A percentile compares a stretch with the other conserved stretches of the same genome.
Conservation (phyloP, 2,113 vertebrate genomes). For the Psilopogon haemacephalus region DNA sequence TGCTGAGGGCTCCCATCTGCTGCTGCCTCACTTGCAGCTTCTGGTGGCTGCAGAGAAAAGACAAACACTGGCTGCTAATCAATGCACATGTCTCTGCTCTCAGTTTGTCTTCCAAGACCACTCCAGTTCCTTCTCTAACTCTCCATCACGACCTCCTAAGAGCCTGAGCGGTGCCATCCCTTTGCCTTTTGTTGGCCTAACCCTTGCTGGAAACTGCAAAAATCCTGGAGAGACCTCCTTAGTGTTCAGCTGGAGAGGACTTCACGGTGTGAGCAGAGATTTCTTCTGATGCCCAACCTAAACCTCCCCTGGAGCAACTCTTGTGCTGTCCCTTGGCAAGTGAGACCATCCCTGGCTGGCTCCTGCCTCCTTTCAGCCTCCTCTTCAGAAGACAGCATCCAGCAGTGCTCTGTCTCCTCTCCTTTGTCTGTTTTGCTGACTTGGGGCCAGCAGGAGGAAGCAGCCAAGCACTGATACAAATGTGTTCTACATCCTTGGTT, state of each 20-base stretch:
- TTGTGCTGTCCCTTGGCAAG: too few relatives aligned
- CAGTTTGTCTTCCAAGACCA: not conserved
- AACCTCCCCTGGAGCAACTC: too few relatives aligned
- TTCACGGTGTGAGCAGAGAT: too few relatives aligned
- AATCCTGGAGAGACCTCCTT: too few relatives aligned
- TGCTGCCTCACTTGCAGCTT: not conserved
- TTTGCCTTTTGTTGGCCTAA: not conserved
- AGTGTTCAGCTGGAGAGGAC: too few relatives aligned
- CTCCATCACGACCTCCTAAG: not conserved
- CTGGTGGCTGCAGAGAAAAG: not conserved
- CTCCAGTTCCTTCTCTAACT: not conserved
- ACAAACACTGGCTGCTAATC: not conserved
- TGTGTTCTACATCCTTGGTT: not conserved
- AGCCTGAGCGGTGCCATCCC: not conserved
- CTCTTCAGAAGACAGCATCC: not conserved
- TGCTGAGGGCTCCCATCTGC: not conserved
- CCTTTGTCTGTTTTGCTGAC: not conserved
- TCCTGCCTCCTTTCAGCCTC: too few relatives aligned
- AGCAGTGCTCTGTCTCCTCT: not conserved
- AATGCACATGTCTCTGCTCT: not conserved
- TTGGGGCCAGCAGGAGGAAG: not conserved
- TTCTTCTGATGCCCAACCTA: too few relatives aligned
- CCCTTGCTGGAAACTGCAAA: too few relatives aligned
- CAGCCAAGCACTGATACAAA: not conserved
- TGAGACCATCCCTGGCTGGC: too few relatives aligned